These are phyloP conservation scores for Acanthornis magna DNA, from an alignment of 2,797 vertebrate species.

Conservation along the genomic window DNA sequence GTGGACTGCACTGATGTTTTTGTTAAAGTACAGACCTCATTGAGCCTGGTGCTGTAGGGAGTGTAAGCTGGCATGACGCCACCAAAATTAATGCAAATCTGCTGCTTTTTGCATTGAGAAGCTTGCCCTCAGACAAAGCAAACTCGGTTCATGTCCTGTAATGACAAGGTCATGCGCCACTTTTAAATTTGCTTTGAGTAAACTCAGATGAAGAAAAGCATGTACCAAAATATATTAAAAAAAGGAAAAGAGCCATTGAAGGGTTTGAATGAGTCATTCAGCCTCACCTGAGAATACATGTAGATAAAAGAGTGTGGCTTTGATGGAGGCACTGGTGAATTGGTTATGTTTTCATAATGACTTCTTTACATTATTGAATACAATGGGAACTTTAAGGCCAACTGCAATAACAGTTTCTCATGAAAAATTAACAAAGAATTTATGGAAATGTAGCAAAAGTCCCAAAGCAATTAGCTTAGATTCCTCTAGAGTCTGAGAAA, in stretches of 20 bases:
- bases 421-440: slow-evolving; percentile 83
- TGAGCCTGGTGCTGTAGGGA: not conserved
- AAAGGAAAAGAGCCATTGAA: not conserved
- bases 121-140: slow-evolving; percentile 46
- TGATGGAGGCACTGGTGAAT: slow-evolving; percentile 47
- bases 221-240: not conserved
- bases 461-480: slow-evolving; percentile 83
- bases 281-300: slow-evolving; percentile 65
- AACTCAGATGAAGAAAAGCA: slow-evolving; percentile 34
- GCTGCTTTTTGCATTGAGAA: not conserved
- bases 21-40: not conserved
- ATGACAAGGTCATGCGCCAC: slow-evolving; percentile 58
- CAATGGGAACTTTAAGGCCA: slow-evolving; percentile 75
- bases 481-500: slow-evolving; percentile 78
- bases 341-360: slow-evolving; percentile 68
- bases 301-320: slow-evolving; percentile 53
- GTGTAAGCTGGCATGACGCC: not conserved
- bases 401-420: slow-evolving; percentile 80
- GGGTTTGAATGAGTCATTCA: slow-evolving; percentile 13
- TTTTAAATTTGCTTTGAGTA: slow-evolving; percentile 60
- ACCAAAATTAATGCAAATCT: not conserved
- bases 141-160: slow-evolving; percentile 61
- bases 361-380: slow-evolving; percentile 79
- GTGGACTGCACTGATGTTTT: not conserved
- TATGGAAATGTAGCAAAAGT: slow-evolving; percentile 80